These are phyloP conservation scores for Drosophila niveifrons DNA, from an alignment of 2,888 invertebrate species.

Conservation along the genomic window DNA sequence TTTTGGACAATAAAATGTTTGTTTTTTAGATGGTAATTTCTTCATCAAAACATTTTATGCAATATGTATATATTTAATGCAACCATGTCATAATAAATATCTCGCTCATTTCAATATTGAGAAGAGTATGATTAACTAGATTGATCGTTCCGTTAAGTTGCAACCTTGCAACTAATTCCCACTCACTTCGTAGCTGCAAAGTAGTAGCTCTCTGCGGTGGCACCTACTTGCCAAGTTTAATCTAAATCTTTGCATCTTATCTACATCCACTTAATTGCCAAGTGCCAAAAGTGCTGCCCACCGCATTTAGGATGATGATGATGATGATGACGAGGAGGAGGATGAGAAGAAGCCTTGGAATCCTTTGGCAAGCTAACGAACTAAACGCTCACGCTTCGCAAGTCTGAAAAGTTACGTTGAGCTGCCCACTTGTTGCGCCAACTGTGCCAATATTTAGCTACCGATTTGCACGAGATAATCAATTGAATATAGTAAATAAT, in stretches of 20 bases:
- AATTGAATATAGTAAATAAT: conserved; percentile 77
- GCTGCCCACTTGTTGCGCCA: conserved; percentile 75
- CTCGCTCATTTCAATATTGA: neutral
- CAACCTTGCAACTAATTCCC: conserved; percentile 12
- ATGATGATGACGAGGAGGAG: conserved; percentile 4
- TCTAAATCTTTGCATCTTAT: conserved; percentile 50
- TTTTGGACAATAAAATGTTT: too few species aligned
- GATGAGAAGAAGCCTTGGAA: conserved; percentile 9
- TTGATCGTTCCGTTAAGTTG: conserved; percentile 4
- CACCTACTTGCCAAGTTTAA: conserved; percentile 55
- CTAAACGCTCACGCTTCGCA: conserved; percentile 39
- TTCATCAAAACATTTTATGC: too few species aligned
- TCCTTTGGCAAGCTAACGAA: conserved; percentile 11
- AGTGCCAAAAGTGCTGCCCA: conserved; percentile 70
- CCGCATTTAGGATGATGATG: conserved; percentile 18
- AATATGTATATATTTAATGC: too few species aligned
- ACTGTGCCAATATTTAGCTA: conserved; percentile 76
- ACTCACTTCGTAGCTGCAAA: conserved; percentile 15
- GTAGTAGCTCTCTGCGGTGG: conserved; percentile 54
- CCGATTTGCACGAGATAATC: conserved; percentile 78
- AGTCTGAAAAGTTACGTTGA: neutral
- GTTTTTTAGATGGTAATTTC: too few species aligned
- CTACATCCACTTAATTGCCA: conserved; percentile 50
- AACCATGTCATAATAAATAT: neutral
- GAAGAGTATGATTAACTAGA: neutral